Evolutionary conservation across 2,113 vertebrate species (phyloP).

Genomic region (Menidia beryllina): DNA sequence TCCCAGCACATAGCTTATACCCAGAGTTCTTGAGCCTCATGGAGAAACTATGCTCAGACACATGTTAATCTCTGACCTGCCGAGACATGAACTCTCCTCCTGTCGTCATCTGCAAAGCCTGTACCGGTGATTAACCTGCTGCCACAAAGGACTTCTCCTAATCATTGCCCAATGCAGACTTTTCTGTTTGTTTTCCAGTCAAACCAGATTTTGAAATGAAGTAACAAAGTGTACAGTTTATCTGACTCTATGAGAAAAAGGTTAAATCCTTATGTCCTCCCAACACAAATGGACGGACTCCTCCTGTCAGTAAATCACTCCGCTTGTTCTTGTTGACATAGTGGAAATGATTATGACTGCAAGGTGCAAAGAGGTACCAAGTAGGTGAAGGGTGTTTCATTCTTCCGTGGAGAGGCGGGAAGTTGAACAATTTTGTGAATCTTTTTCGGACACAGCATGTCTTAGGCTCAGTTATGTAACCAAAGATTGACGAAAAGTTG

Average conservation of each 20-base stretch:
- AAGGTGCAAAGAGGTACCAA: slow-evolving; percentile 14
- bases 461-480: slow-evolving; percentile 32
- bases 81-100: slow-evolving; percentile 50
- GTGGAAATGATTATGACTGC: slow-evolving; percentile 42
- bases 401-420: too few relatives aligned
- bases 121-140: slow-evolving; percentile 9
- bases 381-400: too few relatives aligned
- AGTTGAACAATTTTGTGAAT: too few relatives aligned
- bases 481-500: slow-evolving; percentile 1
- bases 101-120: slow-evolving; percentile 21
- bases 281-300: background rate
- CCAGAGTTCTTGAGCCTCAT: slow-evolving; percentile 19
- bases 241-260: background rate
- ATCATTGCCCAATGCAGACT: background rate
- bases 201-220: slow-evolving; percentile 29
- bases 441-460: background rate
- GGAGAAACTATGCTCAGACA: slow-evolving; percentile 30
- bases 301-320: slow-evolving; percentile 31
- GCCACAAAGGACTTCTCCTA: slow-evolving; percentile 27
- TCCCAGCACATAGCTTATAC: background rate
- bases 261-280: slow-evolving; percentile 32
- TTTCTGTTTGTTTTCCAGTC: slow-evolving; percentile 25
- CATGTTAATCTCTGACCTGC: slow-evolving; percentile 49
- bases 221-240: background rate
- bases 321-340: slow-evolving; percentile 49